These are phyloP conservation scores for Cydia amplana DNA, from an alignment of 1,140 invertebrate genomes.

Conservation along the genomic window DNA sequence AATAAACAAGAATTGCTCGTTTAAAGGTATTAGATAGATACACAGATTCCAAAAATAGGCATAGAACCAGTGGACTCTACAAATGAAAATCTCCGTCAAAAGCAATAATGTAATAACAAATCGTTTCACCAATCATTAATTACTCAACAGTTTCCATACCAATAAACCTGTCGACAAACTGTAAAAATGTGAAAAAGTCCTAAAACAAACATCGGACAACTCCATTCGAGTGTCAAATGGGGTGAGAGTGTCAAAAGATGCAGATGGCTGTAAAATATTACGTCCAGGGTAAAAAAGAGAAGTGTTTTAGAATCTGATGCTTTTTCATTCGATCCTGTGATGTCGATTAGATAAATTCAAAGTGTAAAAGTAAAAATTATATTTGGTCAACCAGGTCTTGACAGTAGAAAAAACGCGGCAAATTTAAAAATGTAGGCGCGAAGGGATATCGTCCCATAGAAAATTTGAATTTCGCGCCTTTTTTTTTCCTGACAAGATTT, in stretches of 20 bases:
- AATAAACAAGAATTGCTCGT: no score
- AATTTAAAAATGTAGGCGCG: no score
- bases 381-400: no score
- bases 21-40: no score
- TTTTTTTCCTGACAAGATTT: no score
- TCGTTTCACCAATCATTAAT: background rate
- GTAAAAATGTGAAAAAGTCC: constrained; percentile 44
- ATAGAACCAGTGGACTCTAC: no score
- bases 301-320: constrained; percentile 45
- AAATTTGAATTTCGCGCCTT: no score
- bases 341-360: no score
- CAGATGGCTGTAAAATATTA: constrained; percentile 59
- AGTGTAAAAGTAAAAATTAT: no score
- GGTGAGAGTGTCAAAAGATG: constrained; percentile 63
- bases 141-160: constrained; percentile 35
- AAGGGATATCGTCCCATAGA: no score
- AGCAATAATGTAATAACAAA: background rate
- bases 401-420: no score
- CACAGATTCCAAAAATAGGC: no score
- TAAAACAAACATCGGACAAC: constrained; percentile 61
- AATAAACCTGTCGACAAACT: constrained; percentile 52
- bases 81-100: background rate
- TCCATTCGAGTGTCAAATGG: constrained; percentile 62
- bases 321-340: constrained; percentile 37
- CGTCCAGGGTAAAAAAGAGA: background rate